Conservation (phyloP, 2,113 vertebrate genomes). For the Campylomormyrus numenius region DNA sequence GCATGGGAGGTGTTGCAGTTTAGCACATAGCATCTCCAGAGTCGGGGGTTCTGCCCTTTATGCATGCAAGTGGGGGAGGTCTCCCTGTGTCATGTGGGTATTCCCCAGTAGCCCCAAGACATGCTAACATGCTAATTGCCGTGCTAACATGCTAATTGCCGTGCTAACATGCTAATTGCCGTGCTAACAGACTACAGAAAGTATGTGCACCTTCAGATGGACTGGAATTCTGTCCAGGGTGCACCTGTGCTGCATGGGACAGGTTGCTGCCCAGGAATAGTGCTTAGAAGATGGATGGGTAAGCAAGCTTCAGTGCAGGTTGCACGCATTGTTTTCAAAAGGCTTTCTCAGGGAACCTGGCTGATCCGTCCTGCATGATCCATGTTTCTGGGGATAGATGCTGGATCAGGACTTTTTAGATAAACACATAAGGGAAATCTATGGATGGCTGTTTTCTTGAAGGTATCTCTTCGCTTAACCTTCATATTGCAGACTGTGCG, state of each 20-base stretch:
- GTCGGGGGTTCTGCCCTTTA: not conserved
- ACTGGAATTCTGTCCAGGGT: not conserved
- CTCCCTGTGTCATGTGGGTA: not conserved
- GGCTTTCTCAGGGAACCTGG: not conserved
- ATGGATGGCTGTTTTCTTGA: not conserved
- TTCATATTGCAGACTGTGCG: not conserved
- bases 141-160: not conserved
- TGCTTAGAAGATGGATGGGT: not conserved
- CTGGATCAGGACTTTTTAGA: not conserved
- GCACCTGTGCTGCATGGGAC: not conserved
- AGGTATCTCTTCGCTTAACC: not conserved
- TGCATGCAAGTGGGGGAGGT: not conserved
- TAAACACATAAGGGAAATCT: not conserved
- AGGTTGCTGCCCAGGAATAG: not conserved
- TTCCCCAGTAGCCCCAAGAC: not conserved
- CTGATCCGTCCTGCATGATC: not conserved
- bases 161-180: not conserved
- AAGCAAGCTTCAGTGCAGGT: not conserved
- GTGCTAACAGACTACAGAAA: not conserved
- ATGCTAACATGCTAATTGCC: not conserved
- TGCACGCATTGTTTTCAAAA: not conserved
- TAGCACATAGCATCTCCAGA: not conserved
- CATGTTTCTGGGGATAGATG: not conserved
- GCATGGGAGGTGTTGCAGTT: not conserved
- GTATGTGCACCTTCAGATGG: not conserved